A percentile compares a stretch with the other conserved stretches of the same genome.
These are phyloP conservation scores for Siniperca scherzeri DNA, from an alignment of 2,797 vertebrate species.

Conservation along the genomic window DNA sequence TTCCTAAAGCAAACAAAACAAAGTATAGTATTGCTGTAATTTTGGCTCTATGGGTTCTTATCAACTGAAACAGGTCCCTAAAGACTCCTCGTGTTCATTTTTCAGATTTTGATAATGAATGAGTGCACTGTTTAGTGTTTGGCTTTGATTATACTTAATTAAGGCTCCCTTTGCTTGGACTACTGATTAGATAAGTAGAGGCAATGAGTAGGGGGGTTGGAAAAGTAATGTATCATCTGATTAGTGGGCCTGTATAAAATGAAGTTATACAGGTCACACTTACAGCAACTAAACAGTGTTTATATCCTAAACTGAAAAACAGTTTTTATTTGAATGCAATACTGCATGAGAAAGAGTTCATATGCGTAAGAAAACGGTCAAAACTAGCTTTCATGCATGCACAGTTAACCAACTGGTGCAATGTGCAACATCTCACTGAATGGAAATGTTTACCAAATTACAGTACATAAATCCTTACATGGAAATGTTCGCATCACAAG, in stretches of 20 bases:
- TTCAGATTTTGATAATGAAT: slow-evolving; percentile 48
- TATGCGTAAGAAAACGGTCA: slow-evolving; percentile 31
- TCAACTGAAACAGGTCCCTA: neutral
- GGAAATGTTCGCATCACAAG: slow-evolving; percentile 76
- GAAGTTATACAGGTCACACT: slow-evolving; percentile 17
- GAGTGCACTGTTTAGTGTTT: slow-evolving; percentile 53
- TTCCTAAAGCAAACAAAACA: neutral
- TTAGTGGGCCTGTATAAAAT: slow-evolving; percentile 39
- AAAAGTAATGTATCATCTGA: slow-evolving; percentile 60
- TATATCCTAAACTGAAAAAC: slow-evolving; percentile 25
- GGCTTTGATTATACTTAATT: slow-evolving; percentile 60
- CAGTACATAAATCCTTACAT: slow-evolving; percentile 78
- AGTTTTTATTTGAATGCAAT: neutral
- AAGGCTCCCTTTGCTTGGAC: slow-evolving; percentile 44
- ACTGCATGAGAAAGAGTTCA: slow-evolving; percentile 1
- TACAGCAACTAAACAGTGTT: slow-evolving; percentile 48
- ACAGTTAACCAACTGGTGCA: slow-evolving; percentile 32
- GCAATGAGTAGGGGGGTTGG: slow-evolving; percentile 34
- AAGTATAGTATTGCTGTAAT: neutral
- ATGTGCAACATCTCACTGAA: slow-evolving; percentile 66
- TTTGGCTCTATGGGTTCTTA: slow-evolving; percentile 17
- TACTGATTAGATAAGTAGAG: slow-evolving; percentile 61
- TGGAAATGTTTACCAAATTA: slow-evolving; percentile 84
- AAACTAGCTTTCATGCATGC: slow-evolving; percentile 36
- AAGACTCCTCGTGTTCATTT: slow-evolving; percentile 25